Evolutionary conservation across 2,888 invertebrate species (phyloP).

Genomic region (Abrostola tripartita): DNA sequence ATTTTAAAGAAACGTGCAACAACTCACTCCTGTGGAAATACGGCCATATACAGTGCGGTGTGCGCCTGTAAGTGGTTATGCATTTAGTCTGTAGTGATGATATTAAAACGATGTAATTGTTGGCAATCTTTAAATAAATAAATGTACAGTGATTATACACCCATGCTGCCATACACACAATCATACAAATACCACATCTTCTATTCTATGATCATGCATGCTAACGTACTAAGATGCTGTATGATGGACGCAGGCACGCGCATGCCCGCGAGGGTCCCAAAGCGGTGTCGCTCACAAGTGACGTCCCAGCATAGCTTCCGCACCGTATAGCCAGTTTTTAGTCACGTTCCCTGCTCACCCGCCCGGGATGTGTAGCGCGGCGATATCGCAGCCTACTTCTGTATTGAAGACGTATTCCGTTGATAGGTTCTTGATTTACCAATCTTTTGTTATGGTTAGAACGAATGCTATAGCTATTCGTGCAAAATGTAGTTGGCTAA

Average conservation of each 20-base stretch:
- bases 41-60: no score
- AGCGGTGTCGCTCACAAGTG: conserved; percentile 35
- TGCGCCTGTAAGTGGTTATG: no score
- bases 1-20: no score
- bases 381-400: conserved; percentile 7
- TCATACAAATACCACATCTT: background rate
- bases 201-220: background rate
- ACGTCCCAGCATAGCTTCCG: conserved; percentile 39
- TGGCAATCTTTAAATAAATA: no score
- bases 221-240: conserved; percentile 14
- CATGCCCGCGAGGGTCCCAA: conserved; percentile 5
- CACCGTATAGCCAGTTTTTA: conserved; percentile 50
- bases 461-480: no score
- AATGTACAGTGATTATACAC: no score
- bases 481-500: no score
- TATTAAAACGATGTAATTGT: no score
- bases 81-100: no score
- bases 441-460: no score
- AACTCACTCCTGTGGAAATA: no score
- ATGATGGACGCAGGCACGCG: conserved; percentile 45
- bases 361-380: conserved; percentile 19
- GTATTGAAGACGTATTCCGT: conserved; percentile 26
- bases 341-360: conserved; percentile 47
- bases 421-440: no score
- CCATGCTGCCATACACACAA: background rate